Conservation (phyloP, 30 jellyfish, hydroid and myxozoan genomes). For the Chrysaora quinquecirrha region DNA sequence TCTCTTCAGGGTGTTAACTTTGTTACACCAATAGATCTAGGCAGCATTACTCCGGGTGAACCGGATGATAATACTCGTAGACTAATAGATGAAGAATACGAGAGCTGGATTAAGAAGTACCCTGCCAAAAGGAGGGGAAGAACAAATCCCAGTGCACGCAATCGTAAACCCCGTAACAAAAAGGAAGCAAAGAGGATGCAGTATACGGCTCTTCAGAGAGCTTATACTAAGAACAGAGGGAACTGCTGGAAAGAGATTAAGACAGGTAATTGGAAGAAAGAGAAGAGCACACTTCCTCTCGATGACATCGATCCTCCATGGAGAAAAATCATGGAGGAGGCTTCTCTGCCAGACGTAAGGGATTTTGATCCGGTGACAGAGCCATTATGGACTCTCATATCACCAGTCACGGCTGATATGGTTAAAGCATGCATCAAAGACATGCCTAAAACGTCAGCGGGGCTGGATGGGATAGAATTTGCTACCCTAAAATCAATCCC, state of each 20-base stretch:
- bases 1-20: constrained; percentile 1
- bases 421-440: neutral
- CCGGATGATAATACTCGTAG: constrained; percentile 2
- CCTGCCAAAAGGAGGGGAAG: neutral
- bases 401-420: constrained; percentile 12
- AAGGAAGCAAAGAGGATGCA: no score
- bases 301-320: no score
- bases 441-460: constrained; percentile 3
- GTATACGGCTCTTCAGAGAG: constrained; percentile 4
- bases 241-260: constrained; percentile 4
- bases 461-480: constrained; percentile 1
- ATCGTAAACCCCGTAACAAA: neutral
- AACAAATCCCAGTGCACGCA: neutral
- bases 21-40: neutral
- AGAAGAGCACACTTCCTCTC: no score
- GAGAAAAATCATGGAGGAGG: constrained; percentile 11
- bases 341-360: constrained; percentile 9
- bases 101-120: no score
- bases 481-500: neutral
- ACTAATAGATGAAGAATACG: no score
- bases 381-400: neutral
- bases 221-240: no score
- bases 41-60: neutral
- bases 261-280: constrained; percentile 9
- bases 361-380: neutral